A percentile compares a stretch with the other conserved stretches of the same genome.
These are phyloP conservation scores for Mylabris phalerata DNA, from an alignment of 1,140 invertebrate species.

Conservation along the genomic window DNA sequence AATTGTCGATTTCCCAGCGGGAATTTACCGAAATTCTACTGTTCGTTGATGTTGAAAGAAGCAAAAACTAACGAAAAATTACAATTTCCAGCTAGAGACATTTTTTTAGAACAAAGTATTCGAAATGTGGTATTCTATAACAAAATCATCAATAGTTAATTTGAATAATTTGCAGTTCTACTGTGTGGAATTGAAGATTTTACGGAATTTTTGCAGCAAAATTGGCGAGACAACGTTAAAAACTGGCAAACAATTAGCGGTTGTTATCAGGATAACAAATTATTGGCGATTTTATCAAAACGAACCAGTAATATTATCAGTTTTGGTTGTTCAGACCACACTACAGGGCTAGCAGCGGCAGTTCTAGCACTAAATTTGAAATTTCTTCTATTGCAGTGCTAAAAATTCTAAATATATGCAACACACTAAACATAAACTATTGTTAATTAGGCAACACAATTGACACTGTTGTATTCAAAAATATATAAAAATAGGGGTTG, in stretches of 20 bases:
- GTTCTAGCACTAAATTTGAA: conserved; percentile 20
- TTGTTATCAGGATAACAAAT: conserved; percentile 8
- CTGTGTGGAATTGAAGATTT: conserved; percentile 19
- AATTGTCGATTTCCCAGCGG: too few relatives aligned
- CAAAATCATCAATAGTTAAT: background rate
- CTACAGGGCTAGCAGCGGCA: conserved; percentile 31
- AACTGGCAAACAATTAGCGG: conserved; percentile 16
- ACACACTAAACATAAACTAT: too few relatives aligned
- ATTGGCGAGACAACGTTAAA: conserved; percentile 8
- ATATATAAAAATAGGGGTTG: too few relatives aligned
- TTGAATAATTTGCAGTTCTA: conserved; percentile 5
- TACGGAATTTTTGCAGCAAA: conserved; percentile 8
- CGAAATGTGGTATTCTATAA: background rate
- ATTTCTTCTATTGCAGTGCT: background rate
- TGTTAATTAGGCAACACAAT: too few relatives aligned
- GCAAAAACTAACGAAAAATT: background rate
- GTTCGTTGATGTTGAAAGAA: conserved; percentile 5
- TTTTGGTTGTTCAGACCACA: conserved; percentile 26
- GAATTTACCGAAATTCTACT: background rate
- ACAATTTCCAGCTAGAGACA: conserved; percentile 1
- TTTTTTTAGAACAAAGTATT: conserved; percentile 5
- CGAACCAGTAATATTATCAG: conserved; percentile 8
- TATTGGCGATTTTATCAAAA: background rate
- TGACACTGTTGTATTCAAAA: too few relatives aligned
- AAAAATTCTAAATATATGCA: too few relatives aligned